Base-by-base conservation (phyloP, 2,888 invertebrate genomes). In the Lamellibrachia columna region DNA sequence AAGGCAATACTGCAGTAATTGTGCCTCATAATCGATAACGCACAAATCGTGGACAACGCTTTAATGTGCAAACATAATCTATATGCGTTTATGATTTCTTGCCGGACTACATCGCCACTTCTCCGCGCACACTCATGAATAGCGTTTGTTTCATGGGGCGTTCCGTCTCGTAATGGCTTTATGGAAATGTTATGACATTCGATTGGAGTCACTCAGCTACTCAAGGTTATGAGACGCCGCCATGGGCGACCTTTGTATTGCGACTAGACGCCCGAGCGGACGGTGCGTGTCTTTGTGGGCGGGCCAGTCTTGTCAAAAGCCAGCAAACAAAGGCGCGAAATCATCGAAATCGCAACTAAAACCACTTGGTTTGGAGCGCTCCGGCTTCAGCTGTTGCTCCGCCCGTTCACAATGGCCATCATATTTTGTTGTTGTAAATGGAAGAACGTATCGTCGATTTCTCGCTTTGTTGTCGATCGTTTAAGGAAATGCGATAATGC, bases 401-500 rank as follows among this genome's bases (percentile, higher is more conserved):
- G 75, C 15, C 22, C 75, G 75, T 15, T 75, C n/a, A 75, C 75
- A 75, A 75, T 75, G 75, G 75, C 75, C 22, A n/a, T 22, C 75
- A 75, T 75, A 75, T 75, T 75, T 75, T 75, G 75, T 75, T 75
- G 75, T 22, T 22, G 75, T 75, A 75, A 75, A 75, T 75, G 75
- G 75, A 75, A 75, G 75, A 75, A 75, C 75, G 75, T 75, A 75
- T 22, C 75, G 75, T 6, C 75, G 75, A 75, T 75, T 75, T 75
- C 75, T 75, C 75, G 75, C 75, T 75, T 75, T 75, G 75, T 75
- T 75, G 75, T 3, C 75, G 75, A 75, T 75, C 75, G 75, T 75
- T 75, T 75, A 75, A 75, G 75, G 75, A 75, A 75, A 75, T 75
- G 75, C n/a, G 75, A 75, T 75, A 75, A 75, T 75, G 75, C 75